These are phyloP conservation scores for Synaphobranchus kaupii DNA, from an alignment of 2,797 vertebrate genomes.

Conservation along the genomic window DNA sequence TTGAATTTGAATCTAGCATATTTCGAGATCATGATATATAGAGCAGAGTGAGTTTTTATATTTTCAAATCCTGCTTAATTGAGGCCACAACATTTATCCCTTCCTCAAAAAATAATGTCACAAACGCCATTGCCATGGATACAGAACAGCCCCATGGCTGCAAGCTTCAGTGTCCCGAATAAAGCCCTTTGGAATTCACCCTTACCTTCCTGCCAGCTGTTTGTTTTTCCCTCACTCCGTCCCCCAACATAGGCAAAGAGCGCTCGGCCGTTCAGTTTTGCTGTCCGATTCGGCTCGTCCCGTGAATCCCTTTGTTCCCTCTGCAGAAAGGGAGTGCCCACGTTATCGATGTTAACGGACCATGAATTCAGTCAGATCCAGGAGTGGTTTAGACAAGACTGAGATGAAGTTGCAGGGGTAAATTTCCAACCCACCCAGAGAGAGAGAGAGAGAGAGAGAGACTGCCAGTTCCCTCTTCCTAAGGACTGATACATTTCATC, in stretches of 20 bases:
- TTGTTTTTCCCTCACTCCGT: background rate
- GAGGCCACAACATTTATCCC: slow-evolving; percentile 23
- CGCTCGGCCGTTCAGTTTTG: background rate
- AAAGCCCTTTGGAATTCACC: slow-evolving; percentile 16
- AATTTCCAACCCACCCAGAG: slow-evolving; percentile 42
- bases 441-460: slow-evolving; percentile 18
- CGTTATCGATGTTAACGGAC: background rate
- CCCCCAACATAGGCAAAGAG: background rate
- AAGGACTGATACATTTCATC: slow-evolving; percentile 59
- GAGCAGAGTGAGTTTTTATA: too few species aligned
- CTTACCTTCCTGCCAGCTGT: slow-evolving; percentile 52
- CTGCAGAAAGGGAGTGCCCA: slow-evolving; percentile 7
- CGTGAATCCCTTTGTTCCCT: slow-evolving; percentile 18
- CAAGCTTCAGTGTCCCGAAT: slow-evolving; percentile 32
- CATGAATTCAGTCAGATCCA: too few species aligned
- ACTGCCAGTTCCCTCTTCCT: slow-evolving; percentile 28
- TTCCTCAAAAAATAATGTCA: slow-evolving; percentile 34
- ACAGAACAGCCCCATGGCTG: slow-evolving; percentile 42
- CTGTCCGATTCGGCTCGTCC: background rate
- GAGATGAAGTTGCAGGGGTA: slow-evolving; percentile 40
- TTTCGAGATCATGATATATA: background rate
- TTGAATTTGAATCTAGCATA: background rate
- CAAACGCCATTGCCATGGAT: background rate
- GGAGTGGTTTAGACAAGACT: slow-evolving; percentile 44
- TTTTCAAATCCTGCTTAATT: too few species aligned